These are phyloP conservation scores for Myodes glareolus DNA, from an alignment of 2,113 vertebrate genomes.

Conservation along the genomic window DNA sequence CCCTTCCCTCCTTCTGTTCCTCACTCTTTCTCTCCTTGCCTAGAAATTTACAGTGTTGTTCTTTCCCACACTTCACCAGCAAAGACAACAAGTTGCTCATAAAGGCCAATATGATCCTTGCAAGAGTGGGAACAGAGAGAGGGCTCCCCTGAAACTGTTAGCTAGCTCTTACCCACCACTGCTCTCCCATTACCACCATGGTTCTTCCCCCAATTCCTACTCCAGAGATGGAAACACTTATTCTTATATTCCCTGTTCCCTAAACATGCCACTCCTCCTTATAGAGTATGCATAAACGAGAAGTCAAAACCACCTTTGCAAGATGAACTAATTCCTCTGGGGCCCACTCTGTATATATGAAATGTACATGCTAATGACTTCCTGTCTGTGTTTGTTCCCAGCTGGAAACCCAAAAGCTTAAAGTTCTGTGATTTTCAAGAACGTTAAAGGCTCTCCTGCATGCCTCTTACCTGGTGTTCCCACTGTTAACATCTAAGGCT, in stretches of 20 bases:
- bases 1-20: not conserved
- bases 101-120: too few species aligned
- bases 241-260: not conserved
- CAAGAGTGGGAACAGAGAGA: too few species aligned
- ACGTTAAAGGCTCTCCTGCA: not conserved
- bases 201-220: not conserved
- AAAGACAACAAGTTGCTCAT: not conserved
- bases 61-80: not conserved
- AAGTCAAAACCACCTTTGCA: not conserved
- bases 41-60: not conserved
- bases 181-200: not conserved
- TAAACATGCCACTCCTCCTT: not conserved
- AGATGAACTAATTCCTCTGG: not conserved
- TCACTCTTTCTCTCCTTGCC: not conserved
- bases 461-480: not conserved
- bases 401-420: not conserved
- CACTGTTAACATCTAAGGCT: not conserved
- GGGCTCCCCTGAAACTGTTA: too few species aligned
- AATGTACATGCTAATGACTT: not conserved
- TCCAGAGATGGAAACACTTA: not conserved
- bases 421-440: not conserved
- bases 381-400: not conserved
- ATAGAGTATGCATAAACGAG: not conserved
- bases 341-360: not conserved
- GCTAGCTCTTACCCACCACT: not conserved